Percentiles rank a stretch among this genome's conserved stretches.
Conservation (phyloP, 2,888 invertebrate genomes). For the Brachylomia viminalis region DNA sequence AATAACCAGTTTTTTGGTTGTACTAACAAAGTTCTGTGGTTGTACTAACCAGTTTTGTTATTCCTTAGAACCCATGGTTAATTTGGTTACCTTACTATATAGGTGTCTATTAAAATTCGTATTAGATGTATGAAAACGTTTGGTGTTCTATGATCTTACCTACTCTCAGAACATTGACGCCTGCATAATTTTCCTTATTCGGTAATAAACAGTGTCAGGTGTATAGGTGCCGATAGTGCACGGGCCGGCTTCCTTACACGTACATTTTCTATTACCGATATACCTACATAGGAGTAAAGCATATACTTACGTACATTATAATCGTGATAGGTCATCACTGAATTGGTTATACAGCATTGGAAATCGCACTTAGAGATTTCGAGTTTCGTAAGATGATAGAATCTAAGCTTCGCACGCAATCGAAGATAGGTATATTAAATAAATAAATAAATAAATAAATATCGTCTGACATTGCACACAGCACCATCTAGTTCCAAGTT, state of each 20-base stretch:
- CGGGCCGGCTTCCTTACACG: slow-evolving; percentile 22
- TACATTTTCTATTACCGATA: slow-evolving; percentile 8
- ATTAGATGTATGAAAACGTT: not conserved
- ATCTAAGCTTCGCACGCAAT: slow-evolving; percentile 10
- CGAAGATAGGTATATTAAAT: not conserved
- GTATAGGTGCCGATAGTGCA: slow-evolving; percentile 22
- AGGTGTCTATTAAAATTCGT: too few species aligned
- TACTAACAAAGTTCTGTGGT: too few species aligned
- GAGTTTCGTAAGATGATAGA: slow-evolving; percentile 30
- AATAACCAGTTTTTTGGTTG: too few species aligned
- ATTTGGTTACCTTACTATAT: too few species aligned
- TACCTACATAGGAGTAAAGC: not conserved
- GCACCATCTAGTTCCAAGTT: too few species aligned
- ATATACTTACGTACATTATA: slow-evolving; percentile 9
- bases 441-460: too few species aligned
- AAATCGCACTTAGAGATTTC: slow-evolving; percentile 21
- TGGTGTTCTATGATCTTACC: not conserved
- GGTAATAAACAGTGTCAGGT: slow-evolving; percentile 12
- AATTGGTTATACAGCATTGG: slow-evolving; percentile 17
- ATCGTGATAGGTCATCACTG: slow-evolving; percentile 56
- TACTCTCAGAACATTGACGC: not conserved
- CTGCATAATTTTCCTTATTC: slow-evolving; percentile 30
- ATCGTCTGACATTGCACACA: too few species aligned
- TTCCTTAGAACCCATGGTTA: too few species aligned
- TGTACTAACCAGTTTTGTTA: too few species aligned